phyloP scores from a whole-genome alignment of 1,140 invertebrate genomes.

The Gonioctena quinquepunctata region DNA sequence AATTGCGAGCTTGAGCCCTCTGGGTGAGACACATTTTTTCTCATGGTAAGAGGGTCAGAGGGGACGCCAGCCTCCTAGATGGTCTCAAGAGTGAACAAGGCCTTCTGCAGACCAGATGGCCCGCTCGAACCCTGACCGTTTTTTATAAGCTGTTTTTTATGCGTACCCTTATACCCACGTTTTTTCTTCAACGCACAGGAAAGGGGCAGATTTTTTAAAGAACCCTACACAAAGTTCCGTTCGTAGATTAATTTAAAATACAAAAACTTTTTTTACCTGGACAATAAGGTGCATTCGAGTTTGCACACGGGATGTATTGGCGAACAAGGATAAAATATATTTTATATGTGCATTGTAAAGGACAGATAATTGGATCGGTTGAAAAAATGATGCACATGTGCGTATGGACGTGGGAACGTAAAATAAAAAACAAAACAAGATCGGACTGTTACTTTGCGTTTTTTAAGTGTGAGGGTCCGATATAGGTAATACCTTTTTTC shows the following conservation, averaged over 20 bases:
- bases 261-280: constrained; percentile 49
- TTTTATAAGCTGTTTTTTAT: constrained; percentile 52
- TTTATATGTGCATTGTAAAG: constrained; percentile 1
- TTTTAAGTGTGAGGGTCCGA: background rate
- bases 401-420: constrained; percentile 18
- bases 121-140: constrained; percentile 51
- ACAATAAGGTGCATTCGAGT: constrained; percentile 49
- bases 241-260: constrained; percentile 50
- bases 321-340: constrained; percentile 1
- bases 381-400: constrained; percentile 32
- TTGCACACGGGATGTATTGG: constrained; percentile 37
- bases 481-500: constrained; percentile 5
- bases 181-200: constrained; percentile 41
- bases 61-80: constrained; percentile 31
- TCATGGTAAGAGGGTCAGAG: constrained; percentile 9
- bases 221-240: constrained; percentile 52
- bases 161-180: constrained; percentile 43
- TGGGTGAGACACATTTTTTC: constrained; percentile 16
- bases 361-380: background rate
- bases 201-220: constrained; percentile 54
- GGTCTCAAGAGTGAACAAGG: constrained; percentile 43
- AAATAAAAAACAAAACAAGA: constrained; percentile 21
- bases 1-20: constrained; percentile 10
- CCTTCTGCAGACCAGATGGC: constrained; percentile 51
- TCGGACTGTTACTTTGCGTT: constrained; percentile 9